Percentiles rank a stretch among this genome's conserved stretches.
These are phyloP conservation scores for Patella pellucida DNA, from an alignment of 2,888 invertebrate genomes.

Conservation along the genomic window DNA sequence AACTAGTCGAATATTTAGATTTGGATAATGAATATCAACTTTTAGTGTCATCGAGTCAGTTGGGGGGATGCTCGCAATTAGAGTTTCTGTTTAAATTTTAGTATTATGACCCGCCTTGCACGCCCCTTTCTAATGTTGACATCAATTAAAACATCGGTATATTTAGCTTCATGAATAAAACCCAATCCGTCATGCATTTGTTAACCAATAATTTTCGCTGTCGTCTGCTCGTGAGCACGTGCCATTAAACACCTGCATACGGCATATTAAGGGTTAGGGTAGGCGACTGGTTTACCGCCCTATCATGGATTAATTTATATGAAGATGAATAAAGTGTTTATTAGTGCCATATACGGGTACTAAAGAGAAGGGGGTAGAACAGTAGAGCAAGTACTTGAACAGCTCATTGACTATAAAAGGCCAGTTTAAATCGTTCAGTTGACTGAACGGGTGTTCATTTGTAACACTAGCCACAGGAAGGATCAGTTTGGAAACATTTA, in stretches of 20 bases:
- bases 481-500: too few relatives aligned
- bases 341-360: conserved; percentile 1
- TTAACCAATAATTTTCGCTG: neutral
- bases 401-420: too few relatives aligned
- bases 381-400: too few relatives aligned
- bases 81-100: neutral
- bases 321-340: neutral
- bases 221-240: neutral
- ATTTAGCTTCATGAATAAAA: conserved; percentile 7
- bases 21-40: too few relatives aligned
- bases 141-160: conserved; percentile 6
- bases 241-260: conserved; percentile 1
- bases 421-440: too few relatives aligned
- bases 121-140: neutral
- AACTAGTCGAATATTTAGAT: too few relatives aligned
- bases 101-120: neutral
- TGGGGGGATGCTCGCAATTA: neutral
- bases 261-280: neutral
- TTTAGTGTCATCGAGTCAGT: neutral
- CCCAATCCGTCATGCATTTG: neutral
- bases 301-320: neutral
- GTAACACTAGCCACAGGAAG: too few relatives aligned
- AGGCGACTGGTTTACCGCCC: neutral
- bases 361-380: neutral
- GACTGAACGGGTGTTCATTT: too few relatives aligned